A percentile compares a stretch with the other conserved stretches of the same genome.
These are phyloP conservation scores for Myotis yumanensis DNA, from an alignment of 2,113 vertebrate genomes.

Conservation along the genomic window DNA sequence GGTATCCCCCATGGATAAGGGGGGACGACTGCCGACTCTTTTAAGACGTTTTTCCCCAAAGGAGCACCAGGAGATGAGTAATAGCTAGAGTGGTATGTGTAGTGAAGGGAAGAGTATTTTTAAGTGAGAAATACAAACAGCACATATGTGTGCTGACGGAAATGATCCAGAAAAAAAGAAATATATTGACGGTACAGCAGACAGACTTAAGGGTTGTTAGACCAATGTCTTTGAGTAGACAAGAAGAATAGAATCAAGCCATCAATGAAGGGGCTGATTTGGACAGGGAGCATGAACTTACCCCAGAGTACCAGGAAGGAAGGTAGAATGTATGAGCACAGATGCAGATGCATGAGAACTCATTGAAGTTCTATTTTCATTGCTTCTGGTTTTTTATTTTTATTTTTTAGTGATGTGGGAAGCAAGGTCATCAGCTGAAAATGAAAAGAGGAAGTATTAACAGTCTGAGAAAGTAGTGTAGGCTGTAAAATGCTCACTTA, in stretches of 20 bases:
- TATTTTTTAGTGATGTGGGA: background rate
- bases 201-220: background rate
- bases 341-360: background rate
- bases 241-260: background rate
- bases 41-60: background rate
- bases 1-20: background rate
- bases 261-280: background rate
- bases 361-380: background rate
- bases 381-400: background rate
- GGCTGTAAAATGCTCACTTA: background rate
- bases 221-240: background rate
- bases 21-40: background rate
- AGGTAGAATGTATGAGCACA: background rate
- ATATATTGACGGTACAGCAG: background rate
- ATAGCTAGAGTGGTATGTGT: background rate
- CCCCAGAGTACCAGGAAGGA: background rate
- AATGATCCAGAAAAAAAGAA: conserved; percentile 19
- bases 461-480: background rate
- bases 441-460: background rate
- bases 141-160: background rate
- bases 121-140: background rate
- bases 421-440: background rate
- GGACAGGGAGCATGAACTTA: background rate
- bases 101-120: background rate
- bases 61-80: background rate